Base-by-base conservation (phyloP, 2,797 vertebrate species). In the Rachycentron canadum region DNA sequence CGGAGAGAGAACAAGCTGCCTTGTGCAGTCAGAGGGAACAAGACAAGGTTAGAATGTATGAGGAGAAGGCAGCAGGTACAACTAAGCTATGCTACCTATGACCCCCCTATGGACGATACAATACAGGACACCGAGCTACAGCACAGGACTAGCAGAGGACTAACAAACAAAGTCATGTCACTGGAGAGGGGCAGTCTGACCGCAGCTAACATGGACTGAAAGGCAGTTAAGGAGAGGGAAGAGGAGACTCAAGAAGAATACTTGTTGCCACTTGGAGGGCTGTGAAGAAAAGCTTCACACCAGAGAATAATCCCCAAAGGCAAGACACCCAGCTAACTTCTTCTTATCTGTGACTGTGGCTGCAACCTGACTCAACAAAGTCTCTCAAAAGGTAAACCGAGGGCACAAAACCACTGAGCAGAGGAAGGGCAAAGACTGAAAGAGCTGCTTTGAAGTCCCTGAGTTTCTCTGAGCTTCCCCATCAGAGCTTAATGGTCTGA, bases 351-450 rank as follows among this genome's bases (percentile, higher is more conserved):
- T 69, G 73, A 71, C 69, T 73, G 69, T 28, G 70, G 43, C 76
- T 60, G 53, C 79, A 86, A 78, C 61, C 81, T 71, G 71, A 82
- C 80, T 85, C 65, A 60, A 82, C 65, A 84, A 68, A 76, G 58
- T 64, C 56, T 68, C 38, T 77, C 59, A 62, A 69, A 82, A 88
- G 59, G 67, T 80, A 89, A 87, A 86, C 72, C 21, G 38, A 85
- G 79, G 78, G 25, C 55, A 80, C 41, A 80, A 57, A 79, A 85
- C 60, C 85, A 78, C 91, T 85, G 88, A 89, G 92, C 91, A 91
- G 87, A 91, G 86, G 73, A 61, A 79, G 63, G 66, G 65, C 66
- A 73, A 74, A 83, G 69, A 76, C 58, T 69, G 81, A 83, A 77
- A 86, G 71, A 78, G 66, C 49, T 71, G 58, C 45, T 81, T 79